These are phyloP conservation scores for Trachelus troglodyta DNA, from an alignment of 2,888 invertebrate genomes.

Conservation along the genomic window DNA sequence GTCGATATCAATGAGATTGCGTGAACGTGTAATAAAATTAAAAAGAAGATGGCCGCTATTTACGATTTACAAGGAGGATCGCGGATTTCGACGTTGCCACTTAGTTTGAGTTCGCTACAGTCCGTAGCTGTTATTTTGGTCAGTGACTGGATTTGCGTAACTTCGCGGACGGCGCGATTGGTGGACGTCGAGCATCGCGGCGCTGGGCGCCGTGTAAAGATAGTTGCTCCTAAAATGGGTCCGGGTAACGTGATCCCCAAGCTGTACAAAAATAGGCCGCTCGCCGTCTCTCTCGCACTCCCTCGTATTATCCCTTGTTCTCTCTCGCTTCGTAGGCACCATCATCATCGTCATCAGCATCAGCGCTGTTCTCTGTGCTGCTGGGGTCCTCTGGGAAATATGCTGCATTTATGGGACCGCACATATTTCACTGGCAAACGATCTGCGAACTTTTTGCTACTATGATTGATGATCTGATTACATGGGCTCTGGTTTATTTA, in stretches of 20 bases:
- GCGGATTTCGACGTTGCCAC: constrained; percentile 1
- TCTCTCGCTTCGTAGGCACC: constrained; percentile 1
- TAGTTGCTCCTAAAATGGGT: constrained; percentile 76
- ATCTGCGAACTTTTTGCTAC: neutral
- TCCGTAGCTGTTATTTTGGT: constrained; percentile 56
- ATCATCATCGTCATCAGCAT: constrained; percentile 1
- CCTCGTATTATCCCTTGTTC: constrained; percentile 36
- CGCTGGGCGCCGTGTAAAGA: constrained; percentile 64
- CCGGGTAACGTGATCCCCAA: constrained; percentile 73
- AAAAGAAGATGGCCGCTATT: neutral
- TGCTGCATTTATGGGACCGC: constrained; percentile 35
- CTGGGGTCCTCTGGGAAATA: constrained; percentile 43
- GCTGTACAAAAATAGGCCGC: constrained; percentile 69
- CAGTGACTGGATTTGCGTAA: constrained; percentile 63
- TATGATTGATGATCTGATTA: neutral
- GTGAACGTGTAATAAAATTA: neutral
- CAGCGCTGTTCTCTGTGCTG: neutral
- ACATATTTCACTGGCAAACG: constrained; percentile 5
- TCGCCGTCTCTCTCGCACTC: constrained; percentile 55
- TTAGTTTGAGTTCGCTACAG: constrained; percentile 5
- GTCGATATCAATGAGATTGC: neutral
- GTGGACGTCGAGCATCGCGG: constrained; percentile 43
- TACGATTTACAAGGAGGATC: neutral
- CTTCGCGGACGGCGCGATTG: constrained; percentile 40
- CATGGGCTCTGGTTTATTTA: neutral